Evolutionary conservation across 2,888 invertebrate species (phyloP).

Genomic region (Ochropleura plecta): DNA sequence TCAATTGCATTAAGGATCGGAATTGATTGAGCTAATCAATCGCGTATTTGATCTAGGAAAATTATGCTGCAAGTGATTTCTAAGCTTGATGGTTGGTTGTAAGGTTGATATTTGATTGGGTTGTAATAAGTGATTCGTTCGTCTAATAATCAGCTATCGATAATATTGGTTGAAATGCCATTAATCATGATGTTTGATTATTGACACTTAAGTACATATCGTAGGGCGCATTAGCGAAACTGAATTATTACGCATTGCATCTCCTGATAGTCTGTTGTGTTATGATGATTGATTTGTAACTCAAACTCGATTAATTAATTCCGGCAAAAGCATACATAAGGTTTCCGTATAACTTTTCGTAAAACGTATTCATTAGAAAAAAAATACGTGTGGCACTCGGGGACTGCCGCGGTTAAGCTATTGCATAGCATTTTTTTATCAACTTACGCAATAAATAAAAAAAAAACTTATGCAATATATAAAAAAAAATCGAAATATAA

Average conservation of each 20-base stretch:
- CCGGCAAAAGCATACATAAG: too few species aligned
- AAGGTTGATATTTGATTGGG: conserved; percentile 11
- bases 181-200: conserved; percentile 54
- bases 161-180: conserved; percentile 34
- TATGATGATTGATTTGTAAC: conserved; percentile 9
- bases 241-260: conserved; percentile 17
- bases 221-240: background rate
- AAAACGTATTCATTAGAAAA: too few species aligned
- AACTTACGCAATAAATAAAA: too few species aligned
- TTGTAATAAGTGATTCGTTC: background rate
- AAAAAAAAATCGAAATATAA: too few species aligned
- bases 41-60: conserved; percentile 2
- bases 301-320: background rate
- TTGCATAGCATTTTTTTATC: too few species aligned
- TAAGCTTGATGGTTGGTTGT: fast-evolving
- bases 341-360: too few species aligned
- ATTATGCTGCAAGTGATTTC: background rate
- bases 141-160: conserved; percentile 7
- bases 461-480: too few species aligned
- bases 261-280: background rate
- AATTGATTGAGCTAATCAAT: background rate
- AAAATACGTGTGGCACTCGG: too few species aligned
- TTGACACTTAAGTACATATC: conserved; percentile 35
- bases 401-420: too few species aligned
- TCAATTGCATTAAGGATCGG: background rate